Percentiles rank a stretch among this genome's conserved stretches.
Conservation (phyloP, 2,888 invertebrate genomes). For the Eupithecia exiguata region DNA sequence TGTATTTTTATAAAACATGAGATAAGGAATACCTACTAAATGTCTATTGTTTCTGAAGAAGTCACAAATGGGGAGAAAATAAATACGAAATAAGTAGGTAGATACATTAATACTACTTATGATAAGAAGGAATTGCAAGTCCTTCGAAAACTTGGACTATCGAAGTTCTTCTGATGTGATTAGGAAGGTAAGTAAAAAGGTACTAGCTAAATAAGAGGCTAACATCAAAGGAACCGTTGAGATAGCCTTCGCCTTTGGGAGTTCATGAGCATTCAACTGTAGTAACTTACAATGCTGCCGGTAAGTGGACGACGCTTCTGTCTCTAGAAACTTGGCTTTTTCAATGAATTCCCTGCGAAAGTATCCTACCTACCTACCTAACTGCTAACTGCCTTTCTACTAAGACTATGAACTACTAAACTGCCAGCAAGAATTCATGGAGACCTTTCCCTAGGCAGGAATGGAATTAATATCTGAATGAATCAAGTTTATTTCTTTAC, state of each 20-base stretch:
- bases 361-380: neutral
- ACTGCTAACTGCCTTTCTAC: too few relatives aligned
- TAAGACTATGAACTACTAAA: too few relatives aligned
- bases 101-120: neutral
- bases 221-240: neutral
- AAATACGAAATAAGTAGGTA: neutral
- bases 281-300: conserved; percentile 4
- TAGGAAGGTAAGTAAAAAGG: neutral
- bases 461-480: too few relatives aligned
- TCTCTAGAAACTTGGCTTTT: neutral
- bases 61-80: neutral
- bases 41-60: neutral
- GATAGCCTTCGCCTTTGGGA: neutral
- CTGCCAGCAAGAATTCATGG: too few relatives aligned
- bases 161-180: conserved; percentile 1
- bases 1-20: neutral
- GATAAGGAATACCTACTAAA: too few relatives aligned
- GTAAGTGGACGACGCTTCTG: neutral
- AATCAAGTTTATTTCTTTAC: too few relatives aligned
- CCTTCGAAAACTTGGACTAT: neutral
- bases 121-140: neutral
- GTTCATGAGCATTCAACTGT: neutral
- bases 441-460: too few relatives aligned
- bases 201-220: neutral
- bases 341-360: neutral